Evolutionary conservation across 2,888 invertebrate genomes (phyloP).

Genomic region (Altica lythri): DNA sequence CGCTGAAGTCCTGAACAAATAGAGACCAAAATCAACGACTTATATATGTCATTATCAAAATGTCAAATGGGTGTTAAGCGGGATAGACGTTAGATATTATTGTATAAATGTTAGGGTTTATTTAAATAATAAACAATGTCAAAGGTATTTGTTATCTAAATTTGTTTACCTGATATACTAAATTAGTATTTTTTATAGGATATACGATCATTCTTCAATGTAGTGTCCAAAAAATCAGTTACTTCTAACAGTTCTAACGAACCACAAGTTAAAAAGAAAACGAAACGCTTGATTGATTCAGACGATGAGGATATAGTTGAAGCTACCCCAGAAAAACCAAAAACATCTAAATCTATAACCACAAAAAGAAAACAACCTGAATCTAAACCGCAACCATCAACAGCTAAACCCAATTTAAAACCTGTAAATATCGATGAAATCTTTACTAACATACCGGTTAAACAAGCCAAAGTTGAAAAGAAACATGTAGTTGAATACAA

Average conservation of each 20-base stretch:
- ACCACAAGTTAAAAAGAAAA: conserved; percentile 49
- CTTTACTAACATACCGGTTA: conserved; percentile 67
- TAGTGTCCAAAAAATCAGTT: conserved; percentile 47
- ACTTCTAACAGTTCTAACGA: conserved; percentile 30
- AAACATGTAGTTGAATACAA: conserved; percentile 29
- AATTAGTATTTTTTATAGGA: conserved; percentile 59
- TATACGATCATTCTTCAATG: conserved; percentile 66
- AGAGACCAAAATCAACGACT: too few relatives aligned
- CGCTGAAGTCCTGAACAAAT: too few relatives aligned
- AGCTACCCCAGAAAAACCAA: conserved; percentile 57
- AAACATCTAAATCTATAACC: conserved; percentile 35
- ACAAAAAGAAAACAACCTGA: conserved; percentile 38
- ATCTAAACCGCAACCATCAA: conserved; percentile 50
- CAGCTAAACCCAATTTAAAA: conserved; percentile 52
- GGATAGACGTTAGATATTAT: too few relatives aligned
- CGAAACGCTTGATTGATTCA: conserved; percentile 53
- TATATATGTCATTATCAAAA: too few relatives aligned
- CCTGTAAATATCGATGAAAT: conserved; percentile 60
- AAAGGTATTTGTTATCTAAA: not conserved
- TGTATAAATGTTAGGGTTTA: too few relatives aligned
- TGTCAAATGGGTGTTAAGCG: too few relatives aligned
- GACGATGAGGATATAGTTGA: conserved; percentile 65
- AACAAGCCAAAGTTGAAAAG: conserved; percentile 56
- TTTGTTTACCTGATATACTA: conserved; percentile 5
- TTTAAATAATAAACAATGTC: conserved; percentile 25